Conservation (phyloP, 2,888 invertebrate genomes). For the Thysanoteuthis rhombus region DNA sequence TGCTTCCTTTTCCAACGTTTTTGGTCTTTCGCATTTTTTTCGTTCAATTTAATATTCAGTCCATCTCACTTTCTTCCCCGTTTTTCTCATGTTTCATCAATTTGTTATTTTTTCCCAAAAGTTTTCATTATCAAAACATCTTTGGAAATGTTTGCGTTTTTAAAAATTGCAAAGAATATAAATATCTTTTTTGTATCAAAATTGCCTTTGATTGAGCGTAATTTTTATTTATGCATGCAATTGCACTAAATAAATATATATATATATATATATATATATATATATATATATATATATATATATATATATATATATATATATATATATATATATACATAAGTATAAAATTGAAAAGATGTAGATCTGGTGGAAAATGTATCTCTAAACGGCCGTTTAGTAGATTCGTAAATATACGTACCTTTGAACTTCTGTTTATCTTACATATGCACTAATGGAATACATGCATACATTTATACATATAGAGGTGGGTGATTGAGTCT, state of each 20-base stretch:
- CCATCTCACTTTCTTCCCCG: neutral
- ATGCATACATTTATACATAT: too few relatives aligned
- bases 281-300: neutral
- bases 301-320: neutral
- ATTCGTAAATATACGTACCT: too few relatives aligned
- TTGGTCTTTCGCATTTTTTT: neutral
- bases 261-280: neutral
- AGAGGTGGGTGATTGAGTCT: too few relatives aligned
- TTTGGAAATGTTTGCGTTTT: neutral
- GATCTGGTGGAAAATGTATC: too few relatives aligned
- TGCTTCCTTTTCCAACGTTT: neutral
- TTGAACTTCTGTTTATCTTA: too few relatives aligned
- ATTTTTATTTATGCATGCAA: too few relatives aligned
- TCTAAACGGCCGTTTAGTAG: too few relatives aligned
- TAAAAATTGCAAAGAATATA: neutral
- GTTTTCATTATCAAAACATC: neutral
- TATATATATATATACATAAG: too few relatives aligned
- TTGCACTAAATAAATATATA: neutral
- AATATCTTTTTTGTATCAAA: too few relatives aligned
- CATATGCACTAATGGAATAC: too few relatives aligned
- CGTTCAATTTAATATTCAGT: neutral
- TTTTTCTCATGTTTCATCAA: neutral
- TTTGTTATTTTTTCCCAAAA: neutral
- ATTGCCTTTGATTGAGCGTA: too few relatives aligned
- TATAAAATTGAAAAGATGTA: too few relatives aligned